phyloP scores from a whole-genome alignment of 1,140 invertebrate genomes.

The Cardiocondyla obscurior region DNA sequence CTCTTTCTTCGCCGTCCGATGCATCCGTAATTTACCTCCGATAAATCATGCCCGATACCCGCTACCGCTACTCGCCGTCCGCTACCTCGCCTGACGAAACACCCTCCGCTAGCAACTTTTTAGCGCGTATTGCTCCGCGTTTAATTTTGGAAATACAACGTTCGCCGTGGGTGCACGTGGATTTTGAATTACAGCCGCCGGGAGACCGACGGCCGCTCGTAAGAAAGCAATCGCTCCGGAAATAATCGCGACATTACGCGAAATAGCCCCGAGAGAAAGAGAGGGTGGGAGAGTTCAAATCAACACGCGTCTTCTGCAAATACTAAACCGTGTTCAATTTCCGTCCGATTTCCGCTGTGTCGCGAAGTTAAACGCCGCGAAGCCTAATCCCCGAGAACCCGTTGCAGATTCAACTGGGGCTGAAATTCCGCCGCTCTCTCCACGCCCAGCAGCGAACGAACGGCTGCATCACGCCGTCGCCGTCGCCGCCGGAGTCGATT shows the following conservation, averaged over 20 bases:
- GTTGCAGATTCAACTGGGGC: conserved; percentile 44
- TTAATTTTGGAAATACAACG: conserved; percentile 12
- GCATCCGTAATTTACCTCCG: conserved; percentile 44
- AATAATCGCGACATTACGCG: conserved; percentile 28
- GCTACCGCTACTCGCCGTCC: neutral
- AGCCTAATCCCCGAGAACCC: conserved; percentile 52
- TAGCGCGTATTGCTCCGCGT: neutral
- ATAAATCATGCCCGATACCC: conserved; percentile 46
- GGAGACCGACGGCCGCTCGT: neutral
- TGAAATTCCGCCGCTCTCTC: conserved; percentile 65
- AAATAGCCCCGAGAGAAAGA: no score
- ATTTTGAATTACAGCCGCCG: neutral
- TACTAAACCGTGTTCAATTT: conserved; percentile 42
- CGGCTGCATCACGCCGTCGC: conserved; percentile 15
- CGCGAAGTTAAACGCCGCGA: conserved; percentile 14
- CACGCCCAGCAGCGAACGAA: conserved; percentile 42
- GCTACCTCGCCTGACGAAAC: no score
- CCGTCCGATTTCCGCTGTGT: conserved; percentile 41
- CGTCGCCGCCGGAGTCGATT: conserved; percentile 63
- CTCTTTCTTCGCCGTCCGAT: conserved; percentile 28
- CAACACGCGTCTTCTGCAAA: conserved; percentile 19
- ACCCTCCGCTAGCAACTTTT: no score
- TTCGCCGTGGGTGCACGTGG: neutral
- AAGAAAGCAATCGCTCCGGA: conserved; percentile 11
- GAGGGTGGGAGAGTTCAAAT: neutral